These are phyloP conservation scores for Channa argus DNA, from an alignment of 2,113 vertebrate species.

Conservation along the genomic window DNA sequence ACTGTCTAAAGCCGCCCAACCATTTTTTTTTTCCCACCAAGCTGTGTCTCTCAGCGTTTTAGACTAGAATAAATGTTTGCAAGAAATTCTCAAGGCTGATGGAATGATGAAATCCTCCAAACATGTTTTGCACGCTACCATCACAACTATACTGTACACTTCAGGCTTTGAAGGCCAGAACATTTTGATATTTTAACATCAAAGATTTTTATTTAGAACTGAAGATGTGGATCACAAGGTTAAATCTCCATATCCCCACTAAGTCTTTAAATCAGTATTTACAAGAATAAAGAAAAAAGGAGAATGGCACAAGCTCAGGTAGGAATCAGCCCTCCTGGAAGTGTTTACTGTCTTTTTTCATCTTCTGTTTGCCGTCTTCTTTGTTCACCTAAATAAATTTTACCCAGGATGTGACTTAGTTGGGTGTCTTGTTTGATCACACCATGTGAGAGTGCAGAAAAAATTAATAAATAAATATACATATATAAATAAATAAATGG, in stretches of 20 bases:
- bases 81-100: constrained; percentile 36
- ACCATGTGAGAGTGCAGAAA: not conserved
- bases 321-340: not conserved
- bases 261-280: constrained; percentile 8
- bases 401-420: constrained; percentile 7
- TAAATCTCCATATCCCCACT: not conserved
- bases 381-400: constrained; percentile 16
- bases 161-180: not conserved
- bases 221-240: not conserved
- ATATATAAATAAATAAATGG: not conserved
- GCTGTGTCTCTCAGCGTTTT: constrained; percentile 4
- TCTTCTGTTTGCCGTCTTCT: not conserved
- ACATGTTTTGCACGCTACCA: not conserved
- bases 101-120: constrained; percentile 32
- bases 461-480: no score
- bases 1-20: constrained; percentile 23
- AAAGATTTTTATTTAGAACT: not conserved
- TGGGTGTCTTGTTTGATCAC: constrained; percentile 17
- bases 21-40: constrained; percentile 24
- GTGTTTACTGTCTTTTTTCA: constrained; percentile 21
- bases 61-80: constrained; percentile 12
- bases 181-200: constrained; percentile 10
- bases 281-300: constrained; percentile 7
- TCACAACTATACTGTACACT: not conserved
- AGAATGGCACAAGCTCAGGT: not conserved